Conservation (phyloP, 2,797 vertebrate species). For the Tapirus indicus region DNA sequence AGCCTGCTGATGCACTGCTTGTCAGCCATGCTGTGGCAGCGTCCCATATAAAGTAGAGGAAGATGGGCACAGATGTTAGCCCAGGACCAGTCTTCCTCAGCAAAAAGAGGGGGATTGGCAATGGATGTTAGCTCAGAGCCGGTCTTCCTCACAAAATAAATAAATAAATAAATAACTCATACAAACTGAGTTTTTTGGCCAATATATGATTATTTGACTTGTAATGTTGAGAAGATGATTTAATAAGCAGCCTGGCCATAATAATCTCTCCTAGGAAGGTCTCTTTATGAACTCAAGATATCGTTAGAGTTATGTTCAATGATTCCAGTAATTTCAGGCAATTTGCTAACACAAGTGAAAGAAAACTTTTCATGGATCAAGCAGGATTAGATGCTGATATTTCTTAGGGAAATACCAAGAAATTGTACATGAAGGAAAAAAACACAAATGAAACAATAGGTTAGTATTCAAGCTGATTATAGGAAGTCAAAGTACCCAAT, state of each 20-base stretch:
- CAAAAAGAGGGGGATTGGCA: too few relatives aligned
- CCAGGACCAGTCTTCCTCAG: too few relatives aligned
- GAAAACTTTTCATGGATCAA: not conserved
- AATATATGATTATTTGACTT: slow-evolving; percentile 25
- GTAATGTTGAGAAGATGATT: not conserved
- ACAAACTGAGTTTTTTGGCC: not conserved
- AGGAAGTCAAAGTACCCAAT: not conserved
- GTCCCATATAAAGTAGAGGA: too few relatives aligned
- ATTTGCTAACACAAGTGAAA: not conserved
- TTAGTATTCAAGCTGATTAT: not conserved
- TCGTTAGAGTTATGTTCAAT: not conserved
- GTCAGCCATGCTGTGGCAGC: too few relatives aligned
- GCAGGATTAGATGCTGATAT: not conserved
- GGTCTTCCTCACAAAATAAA: too few relatives aligned
- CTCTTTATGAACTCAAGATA: not conserved
- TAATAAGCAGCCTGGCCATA: not conserved
- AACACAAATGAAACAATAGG: not conserved
- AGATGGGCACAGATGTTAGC: too few relatives aligned
- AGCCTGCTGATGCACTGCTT: too few relatives aligned
- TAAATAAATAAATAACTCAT: not conserved
- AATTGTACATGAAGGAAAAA: not conserved
- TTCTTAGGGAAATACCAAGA: not conserved
- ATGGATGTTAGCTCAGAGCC: too few relatives aligned
- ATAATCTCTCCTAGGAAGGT: not conserved
- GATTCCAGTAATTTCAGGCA: slow-evolving; percentile 17